These are phyloP conservation scores for Thymallus thymallus DNA, from an alignment of 2,113 vertebrate genomes.

Conservation along the genomic window DNA sequence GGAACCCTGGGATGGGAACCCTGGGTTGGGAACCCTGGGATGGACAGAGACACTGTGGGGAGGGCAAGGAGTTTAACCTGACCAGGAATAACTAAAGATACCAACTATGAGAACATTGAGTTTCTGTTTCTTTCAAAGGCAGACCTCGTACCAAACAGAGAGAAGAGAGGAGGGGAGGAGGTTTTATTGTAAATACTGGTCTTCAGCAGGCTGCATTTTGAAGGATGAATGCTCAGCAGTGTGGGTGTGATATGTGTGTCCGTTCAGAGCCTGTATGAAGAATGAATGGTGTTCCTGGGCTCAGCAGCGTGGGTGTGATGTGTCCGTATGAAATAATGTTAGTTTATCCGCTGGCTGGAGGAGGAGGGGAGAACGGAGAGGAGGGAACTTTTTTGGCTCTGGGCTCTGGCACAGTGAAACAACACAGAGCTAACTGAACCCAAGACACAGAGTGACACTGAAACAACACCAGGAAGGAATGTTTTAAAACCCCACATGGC, in stretches of 20 bases:
- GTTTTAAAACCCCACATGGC: background rate
- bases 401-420: background rate
- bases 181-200: background rate
- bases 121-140: background rate
- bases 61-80: too few species aligned
- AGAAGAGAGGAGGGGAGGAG: background rate
- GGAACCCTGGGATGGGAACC: background rate
- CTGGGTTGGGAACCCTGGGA: too few species aligned
- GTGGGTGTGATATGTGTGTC: background rate
- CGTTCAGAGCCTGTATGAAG: background rate
- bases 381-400: constrained; percentile 8
- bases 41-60: background rate
- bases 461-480: constrained; percentile 11
- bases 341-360: constrained; percentile 4
- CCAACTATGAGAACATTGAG: background rate
- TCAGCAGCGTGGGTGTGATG: too few species aligned
- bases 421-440: constrained; percentile 6
- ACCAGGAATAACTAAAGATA: too few species aligned
- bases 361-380: background rate
- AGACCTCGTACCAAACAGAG: background rate
- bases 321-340: background rate
- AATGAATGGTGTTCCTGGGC: too few species aligned
- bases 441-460: constrained; percentile 14
- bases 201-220: background rate
- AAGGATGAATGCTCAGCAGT: background rate